These are phyloP conservation scores for Ethmia dodecea DNA, from an alignment of 2,888 invertebrate genomes.

Conservation along the genomic window DNA sequence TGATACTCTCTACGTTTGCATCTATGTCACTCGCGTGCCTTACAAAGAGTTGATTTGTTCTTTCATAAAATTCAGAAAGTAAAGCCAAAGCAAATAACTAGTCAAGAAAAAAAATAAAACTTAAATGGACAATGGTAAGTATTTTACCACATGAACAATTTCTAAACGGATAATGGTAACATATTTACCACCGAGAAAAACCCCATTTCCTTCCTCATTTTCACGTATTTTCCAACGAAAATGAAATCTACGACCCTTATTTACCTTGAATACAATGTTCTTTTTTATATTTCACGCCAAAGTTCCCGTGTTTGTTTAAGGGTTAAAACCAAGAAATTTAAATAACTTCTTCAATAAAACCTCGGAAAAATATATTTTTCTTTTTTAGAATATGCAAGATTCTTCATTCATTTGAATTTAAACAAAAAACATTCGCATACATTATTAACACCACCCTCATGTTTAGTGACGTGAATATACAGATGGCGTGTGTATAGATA, in stretches of 20 bases:
- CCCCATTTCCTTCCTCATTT: not conserved
- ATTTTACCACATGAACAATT: conserved; percentile 3
- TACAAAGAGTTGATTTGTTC: not conserved
- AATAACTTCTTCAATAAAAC: too few relatives aligned
- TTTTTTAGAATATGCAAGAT: too few relatives aligned
- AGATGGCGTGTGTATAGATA: too few relatives aligned
- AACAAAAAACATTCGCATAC: too few relatives aligned
- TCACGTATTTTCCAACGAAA: not conserved
- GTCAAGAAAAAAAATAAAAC: not conserved
- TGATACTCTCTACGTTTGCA: not conserved
- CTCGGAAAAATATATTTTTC: too few relatives aligned
- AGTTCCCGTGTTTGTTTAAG: too few relatives aligned
- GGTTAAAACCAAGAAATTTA: too few relatives aligned
- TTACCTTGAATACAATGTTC: not conserved
- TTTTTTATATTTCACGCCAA: not conserved
- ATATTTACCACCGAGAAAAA: conserved; percentile 1
- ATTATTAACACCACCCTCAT: too few relatives aligned
- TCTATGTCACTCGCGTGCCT: not conserved
- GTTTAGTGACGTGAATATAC: too few relatives aligned
- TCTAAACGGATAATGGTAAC: not conserved
- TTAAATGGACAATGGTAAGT: not conserved
- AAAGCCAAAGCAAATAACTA: not conserved
- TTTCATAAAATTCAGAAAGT: not conserved
- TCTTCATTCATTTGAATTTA: too few relatives aligned
- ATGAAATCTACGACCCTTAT: not conserved